These are phyloP conservation scores for Chiloscyllium plagiosum DNA, from an alignment of 2,113 vertebrate species.

Conservation along the genomic window DNA sequence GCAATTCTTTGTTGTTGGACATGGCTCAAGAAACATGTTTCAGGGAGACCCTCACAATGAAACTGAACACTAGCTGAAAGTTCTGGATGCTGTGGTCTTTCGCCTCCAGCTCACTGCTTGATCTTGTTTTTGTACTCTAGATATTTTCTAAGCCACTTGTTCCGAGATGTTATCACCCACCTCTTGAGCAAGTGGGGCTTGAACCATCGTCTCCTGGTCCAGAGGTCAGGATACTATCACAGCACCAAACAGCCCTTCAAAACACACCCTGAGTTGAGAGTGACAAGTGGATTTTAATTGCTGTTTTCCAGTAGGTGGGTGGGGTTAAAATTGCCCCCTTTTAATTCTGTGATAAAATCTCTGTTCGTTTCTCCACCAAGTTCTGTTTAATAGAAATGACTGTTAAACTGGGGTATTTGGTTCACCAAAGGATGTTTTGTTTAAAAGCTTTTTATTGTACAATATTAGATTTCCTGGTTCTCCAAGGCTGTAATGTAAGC, in stretches of 20 bases:
- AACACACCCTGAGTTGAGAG: background rate
- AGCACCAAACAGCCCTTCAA: too few relatives aligned
- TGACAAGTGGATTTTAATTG: background rate
- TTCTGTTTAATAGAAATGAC: background rate
- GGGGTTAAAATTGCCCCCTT: background rate
- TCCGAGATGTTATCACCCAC: too few relatives aligned
- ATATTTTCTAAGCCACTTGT: background rate
- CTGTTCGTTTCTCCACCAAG: background rate
- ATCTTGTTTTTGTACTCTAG: too few relatives aligned
- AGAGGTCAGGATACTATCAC: too few relatives aligned
- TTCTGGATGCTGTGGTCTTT: too few relatives aligned
- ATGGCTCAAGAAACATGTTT: too few relatives aligned
- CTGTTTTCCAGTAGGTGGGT: background rate
- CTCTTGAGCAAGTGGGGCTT: too few relatives aligned
- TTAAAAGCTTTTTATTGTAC: background rate
- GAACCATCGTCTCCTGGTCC: background rate
- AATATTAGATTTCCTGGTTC: background rate
- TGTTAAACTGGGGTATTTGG: background rate
- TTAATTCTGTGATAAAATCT: background rate
- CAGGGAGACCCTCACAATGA: too few relatives aligned
- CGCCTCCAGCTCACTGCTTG: too few relatives aligned
- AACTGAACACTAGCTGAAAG: too few relatives aligned
- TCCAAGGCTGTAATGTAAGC: slow-evolving; percentile 2
- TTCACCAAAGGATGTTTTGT: slow-evolving; percentile 14
- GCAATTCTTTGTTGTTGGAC: too few relatives aligned